Percentiles rank a stretch among this genome's conserved stretches.
These are phyloP conservation scores for Xiphydria camelus DNA, from an alignment of 2,888 invertebrate genomes.

Conservation along the genomic window DNA sequence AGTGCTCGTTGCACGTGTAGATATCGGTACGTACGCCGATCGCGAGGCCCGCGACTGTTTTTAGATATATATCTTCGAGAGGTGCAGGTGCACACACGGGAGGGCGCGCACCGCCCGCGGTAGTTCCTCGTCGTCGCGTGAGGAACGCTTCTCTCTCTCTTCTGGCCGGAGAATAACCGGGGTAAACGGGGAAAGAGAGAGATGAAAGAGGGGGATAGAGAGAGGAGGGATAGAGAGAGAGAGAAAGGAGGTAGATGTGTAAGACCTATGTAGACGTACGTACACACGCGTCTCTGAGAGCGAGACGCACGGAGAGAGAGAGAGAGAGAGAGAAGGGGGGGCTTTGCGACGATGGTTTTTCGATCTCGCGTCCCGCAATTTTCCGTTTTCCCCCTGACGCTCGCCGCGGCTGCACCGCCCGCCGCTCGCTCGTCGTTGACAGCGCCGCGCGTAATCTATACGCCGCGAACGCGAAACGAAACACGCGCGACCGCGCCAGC, in stretches of 20 bases:
- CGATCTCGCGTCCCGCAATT: no score
- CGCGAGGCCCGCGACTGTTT: no score
- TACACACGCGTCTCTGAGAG: conserved; percentile 2
- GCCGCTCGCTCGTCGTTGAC: no score
- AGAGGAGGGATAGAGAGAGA: conserved; percentile 15
- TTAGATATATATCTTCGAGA: conserved; percentile 22
- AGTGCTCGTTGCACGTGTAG: no score
- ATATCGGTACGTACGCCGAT: no score
- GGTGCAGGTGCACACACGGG: conserved; percentile 30
- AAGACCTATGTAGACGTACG: neutral
- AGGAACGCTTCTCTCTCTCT: conserved; percentile 13
- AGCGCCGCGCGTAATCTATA: no score
- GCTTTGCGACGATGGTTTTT: no score
- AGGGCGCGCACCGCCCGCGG: conserved; percentile 8
- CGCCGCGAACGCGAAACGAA: no score
- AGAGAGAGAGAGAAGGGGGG: conserved; percentile 18
- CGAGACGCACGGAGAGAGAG: conserved; percentile 16
- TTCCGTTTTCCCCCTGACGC: no score
- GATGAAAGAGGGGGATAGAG: conserved; percentile 4
- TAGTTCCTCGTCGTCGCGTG: conserved; percentile 21
- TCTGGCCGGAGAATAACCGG: conserved; percentile 26
- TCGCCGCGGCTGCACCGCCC: no score
- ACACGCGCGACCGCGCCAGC: no score
- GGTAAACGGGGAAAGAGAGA: conserved; percentile 24
- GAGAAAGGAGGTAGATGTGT: conserved; percentile 4